Evolutionary conservation across 2,888 invertebrate genomes (phyloP), one percentile per base, ranked within the genome.

Genomic region (Darwinula stevensoni): DNA sequence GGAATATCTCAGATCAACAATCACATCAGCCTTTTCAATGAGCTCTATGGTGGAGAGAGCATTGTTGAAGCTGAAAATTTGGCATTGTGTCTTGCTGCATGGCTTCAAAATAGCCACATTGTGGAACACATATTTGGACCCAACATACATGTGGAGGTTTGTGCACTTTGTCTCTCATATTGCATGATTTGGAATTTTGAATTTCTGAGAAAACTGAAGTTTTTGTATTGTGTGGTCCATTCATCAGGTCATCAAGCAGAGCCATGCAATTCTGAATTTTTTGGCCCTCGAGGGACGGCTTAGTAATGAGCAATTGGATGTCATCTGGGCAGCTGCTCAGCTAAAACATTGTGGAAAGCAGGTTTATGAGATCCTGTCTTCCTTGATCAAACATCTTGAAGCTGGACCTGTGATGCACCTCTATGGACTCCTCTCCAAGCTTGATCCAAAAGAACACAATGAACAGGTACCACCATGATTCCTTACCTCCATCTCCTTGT

Each of bases 51-150:
- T 32, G 78, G 74, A 17, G 82, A 80, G 44, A 70, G 73, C 1
- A 63, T 76, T 2, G 65, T 73, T 0, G 78, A 82, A 46, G 73
- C 74, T 0, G 82, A 84, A 46, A 57, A 70, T 16, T 69, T 75
- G 17, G 78, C 76, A 0, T 69, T 74, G 39, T 68, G 66, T 40
- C 60, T 88, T 40, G 78, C 78, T 1, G 65, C 72, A 39, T 88
- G 86, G 86, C 56, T 88, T 14, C 69, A 76, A 0, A 65, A 64
- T 39, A 74, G 80, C 50, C 76, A 73, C 48, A 80, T 88, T 37
- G 74, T 86, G 40, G 72, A 80, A 43, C 82, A 86, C 48, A 67
- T 88, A 36, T 88, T 86, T 56, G 86, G 88, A n/a, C 88, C 88
- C 17, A 88, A 88, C 57, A 59, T 86, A 40, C 88, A 88, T 54